Conservation (phyloP, 1,140 invertebrate genomes). For the Sarcophaga bullata region DNA sequence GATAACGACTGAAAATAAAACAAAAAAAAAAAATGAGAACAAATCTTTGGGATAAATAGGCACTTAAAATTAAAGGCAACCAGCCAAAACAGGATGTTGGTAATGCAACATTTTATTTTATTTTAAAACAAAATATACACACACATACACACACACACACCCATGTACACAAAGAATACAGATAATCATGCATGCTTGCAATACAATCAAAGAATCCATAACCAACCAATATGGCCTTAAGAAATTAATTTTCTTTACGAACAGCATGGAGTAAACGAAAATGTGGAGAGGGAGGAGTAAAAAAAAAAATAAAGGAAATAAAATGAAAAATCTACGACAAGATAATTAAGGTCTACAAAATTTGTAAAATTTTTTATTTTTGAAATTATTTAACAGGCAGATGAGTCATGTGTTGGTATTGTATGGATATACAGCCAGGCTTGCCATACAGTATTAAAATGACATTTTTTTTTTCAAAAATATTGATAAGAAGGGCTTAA, state of each 20-base stretch:
- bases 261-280: not conserved
- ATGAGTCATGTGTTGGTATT: too few relatives aligned
- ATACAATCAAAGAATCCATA: not conserved
- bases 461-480: not conserved
- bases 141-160: not conserved
- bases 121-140: not conserved
- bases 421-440: too few relatives aligned
- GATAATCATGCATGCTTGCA: not conserved
- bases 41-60: not conserved
- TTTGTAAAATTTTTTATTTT: not conserved
- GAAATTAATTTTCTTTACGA: not conserved
- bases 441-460: not conserved
- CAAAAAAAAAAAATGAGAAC: not conserved
- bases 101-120: constrained; percentile 13
- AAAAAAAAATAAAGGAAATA: constrained; percentile 12
- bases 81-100: not conserved
- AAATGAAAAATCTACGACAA: constrained; percentile 24
- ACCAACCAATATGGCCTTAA: not conserved
- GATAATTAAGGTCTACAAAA: constrained; percentile 21
- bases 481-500: too few relatives aligned
- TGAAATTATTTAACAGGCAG: too few relatives aligned
- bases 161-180: too few relatives aligned
- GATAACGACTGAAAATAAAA: not conserved
- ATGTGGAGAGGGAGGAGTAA: not conserved
- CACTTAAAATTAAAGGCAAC: too few relatives aligned